Base-by-base conservation (phyloP, 2,888 invertebrate species). In the Brenthis hecate region DNA sequence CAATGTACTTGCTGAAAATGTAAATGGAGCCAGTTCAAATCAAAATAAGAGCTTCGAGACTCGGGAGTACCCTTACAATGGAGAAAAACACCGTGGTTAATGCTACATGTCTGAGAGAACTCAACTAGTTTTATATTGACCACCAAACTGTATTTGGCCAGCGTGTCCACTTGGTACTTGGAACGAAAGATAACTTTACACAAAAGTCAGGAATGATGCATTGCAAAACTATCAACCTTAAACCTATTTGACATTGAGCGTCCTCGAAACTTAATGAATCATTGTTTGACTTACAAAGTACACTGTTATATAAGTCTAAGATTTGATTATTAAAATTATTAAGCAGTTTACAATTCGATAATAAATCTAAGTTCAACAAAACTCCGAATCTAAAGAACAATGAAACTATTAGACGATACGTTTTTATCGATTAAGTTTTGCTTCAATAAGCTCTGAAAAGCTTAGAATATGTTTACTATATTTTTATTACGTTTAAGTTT, bases 201-300 rank as follows among this genome's bases (percentile, higher is more conserved):
- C 19, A 28, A 28, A 28, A 5, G 5, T 28, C 5, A 28, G 28
- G 28, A 3, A 28, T 28, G 5, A 28, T 3, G 4, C 28, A 4
- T 28, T 5, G 23, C 13, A 28, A 60, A 50, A 28, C 28, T 3
- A n/a, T 28, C 50, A 11, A 28, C 50, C n/a, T 36, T 16, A 16
- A 32, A 60, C 28, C 16, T 14, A 32, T 13, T 60, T 32, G 50
- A 16, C 50, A 50, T 60, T 60, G 2, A 62, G 14, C 36, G 16
- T 43, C 43, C 53, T 56, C 56, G 50, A 63, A 68, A 28, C 32
- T 56, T 47, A 56, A 32, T 47, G 56, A 63, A 68, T 62, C 32
- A 56, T 51, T 62, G 56, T 62, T 67, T 62, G 36, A 56, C 54
- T 63, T 57, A 6, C 32, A 51, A 57, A 68, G 56, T 53, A 57